phyloP scores from a whole-genome alignment of 2,888 invertebrate genomes.

The Labia minor region DNA sequence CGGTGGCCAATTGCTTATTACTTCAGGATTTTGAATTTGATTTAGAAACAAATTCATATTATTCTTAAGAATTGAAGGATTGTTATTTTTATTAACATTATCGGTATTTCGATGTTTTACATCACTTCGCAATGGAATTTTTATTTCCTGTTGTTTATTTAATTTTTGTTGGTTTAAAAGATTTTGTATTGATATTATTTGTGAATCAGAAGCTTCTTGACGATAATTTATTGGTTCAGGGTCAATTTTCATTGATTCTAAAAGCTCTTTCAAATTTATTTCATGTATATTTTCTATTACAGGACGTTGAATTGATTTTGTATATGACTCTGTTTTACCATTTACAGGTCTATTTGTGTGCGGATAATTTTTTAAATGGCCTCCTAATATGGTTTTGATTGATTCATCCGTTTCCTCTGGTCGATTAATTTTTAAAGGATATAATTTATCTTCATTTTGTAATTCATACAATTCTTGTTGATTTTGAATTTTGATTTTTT shows the following conservation, averaged over 20 bases:
- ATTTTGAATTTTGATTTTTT: no score
- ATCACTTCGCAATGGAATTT: background rate
- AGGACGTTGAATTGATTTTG: no score
- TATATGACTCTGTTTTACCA: no score
- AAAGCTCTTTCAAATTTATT: background rate
- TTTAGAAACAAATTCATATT: background rate
- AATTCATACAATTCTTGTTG: no score
- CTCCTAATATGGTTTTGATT: no score
- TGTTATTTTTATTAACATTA: background rate
- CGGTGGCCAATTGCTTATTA: background rate
- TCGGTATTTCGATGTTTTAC: background rate
- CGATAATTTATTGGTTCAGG: background rate
- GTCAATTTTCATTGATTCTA: background rate
- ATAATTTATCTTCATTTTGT: no score
- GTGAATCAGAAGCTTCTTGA: background rate
- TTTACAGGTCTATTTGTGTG: no score
- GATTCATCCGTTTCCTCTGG: no score
- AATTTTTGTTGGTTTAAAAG: background rate
- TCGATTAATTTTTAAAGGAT: no score
- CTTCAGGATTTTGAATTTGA: background rate
- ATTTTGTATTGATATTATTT: background rate
- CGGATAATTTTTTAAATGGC: no score
- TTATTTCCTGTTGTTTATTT: background rate
- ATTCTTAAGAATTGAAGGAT: background rate
- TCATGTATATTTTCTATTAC: no score